Evolutionary conservation across 2,113 vertebrate genomes (phyloP).

Genomic region (Urocolius indicus): DNA sequence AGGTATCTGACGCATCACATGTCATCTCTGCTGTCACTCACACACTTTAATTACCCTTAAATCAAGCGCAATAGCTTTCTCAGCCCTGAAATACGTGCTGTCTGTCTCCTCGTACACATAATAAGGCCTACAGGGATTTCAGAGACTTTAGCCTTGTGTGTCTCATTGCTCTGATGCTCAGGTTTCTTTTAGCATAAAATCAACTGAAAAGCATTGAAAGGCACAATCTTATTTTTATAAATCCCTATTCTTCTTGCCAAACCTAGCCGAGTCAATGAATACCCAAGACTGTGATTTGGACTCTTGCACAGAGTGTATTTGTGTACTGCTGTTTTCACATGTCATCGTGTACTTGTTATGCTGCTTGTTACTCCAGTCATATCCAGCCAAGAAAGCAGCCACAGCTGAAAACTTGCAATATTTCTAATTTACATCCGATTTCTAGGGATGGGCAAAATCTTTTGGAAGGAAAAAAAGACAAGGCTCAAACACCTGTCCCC

Average conservation of each 20-base stretch:
- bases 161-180: conserved; percentile 52
- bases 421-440: background rate
- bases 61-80: conserved; percentile 59
- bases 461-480: background rate
- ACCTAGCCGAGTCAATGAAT: background rate
- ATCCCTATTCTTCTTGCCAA: background rate
- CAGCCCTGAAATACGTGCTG: conserved; percentile 21
- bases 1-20: background rate
- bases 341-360: background rate
- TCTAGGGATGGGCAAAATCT: background rate
- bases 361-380: background rate
- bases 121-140: conserved; percentile 60
- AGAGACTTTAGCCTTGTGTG: conserved; percentile 6
- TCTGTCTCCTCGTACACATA: conserved; percentile 32
- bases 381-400: background rate
- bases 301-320: background rate
- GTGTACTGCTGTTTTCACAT: background rate
- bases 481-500: background rate
- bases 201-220: conserved; percentile 13
- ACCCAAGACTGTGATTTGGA: conserved; percentile 21
- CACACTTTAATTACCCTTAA: conserved; percentile 60
- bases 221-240: conserved; percentile 41
- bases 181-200: conserved; percentile 56
- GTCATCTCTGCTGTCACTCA: conserved; percentile 45
- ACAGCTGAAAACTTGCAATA: background rate